Conservation (phyloP, 2,888 invertebrate genomes). For the Tipula vernalis region DNA sequence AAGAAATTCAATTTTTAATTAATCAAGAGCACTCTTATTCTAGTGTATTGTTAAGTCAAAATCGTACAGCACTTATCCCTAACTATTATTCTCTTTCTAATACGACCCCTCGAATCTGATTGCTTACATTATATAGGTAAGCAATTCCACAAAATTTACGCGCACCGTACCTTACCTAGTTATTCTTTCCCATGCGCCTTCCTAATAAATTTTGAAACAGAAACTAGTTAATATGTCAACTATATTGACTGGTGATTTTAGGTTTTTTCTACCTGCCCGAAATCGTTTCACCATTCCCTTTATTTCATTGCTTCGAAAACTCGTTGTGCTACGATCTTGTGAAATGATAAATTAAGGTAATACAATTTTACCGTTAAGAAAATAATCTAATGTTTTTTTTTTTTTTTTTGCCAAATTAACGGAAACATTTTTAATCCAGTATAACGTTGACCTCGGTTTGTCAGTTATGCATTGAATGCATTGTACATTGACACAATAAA, state of each 20-base stretch:
- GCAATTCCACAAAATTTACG: background rate
- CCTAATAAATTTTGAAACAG: background rate
- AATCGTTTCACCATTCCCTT: background rate
- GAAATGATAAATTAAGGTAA: background rate
- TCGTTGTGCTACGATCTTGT: background rate
- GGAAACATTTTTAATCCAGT: background rate
- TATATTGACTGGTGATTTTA: background rate
- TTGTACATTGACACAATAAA: background rate
- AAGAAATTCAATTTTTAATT: background rate
- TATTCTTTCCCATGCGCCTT: background rate
- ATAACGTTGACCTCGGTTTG: background rate
- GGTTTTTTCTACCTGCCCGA: background rate
- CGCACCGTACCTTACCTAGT: background rate
- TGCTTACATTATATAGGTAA: background rate
- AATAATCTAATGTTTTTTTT: background rate
- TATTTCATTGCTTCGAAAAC: background rate
- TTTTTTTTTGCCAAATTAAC: background rate
- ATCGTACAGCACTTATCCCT: background rate
- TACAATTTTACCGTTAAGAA: background rate
- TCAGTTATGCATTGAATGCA: background rate
- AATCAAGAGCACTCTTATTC: background rate
- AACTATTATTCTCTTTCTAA: background rate
- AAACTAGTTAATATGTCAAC: background rate
- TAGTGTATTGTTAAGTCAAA: background rate
- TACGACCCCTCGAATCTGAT: background rate